phyloP scores from a whole-genome alignment of 2,797 vertebrate species.

The Nothura maculosa region DNA sequence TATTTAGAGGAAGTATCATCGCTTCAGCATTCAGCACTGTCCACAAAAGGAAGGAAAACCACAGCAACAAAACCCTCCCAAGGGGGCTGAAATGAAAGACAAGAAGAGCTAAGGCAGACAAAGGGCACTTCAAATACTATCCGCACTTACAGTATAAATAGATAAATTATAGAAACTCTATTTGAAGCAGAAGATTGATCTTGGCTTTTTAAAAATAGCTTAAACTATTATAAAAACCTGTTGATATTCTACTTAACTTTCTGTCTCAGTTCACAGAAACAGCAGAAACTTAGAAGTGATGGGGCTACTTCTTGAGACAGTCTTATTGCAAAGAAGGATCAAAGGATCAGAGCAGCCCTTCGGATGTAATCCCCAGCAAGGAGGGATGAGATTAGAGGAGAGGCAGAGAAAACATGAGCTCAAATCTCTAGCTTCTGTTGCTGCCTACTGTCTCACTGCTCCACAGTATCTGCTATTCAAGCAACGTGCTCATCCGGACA shows the following conservation, averaged over 20 bases:
- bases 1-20: not conserved
- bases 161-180: not conserved
- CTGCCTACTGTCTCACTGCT: rapidly evolving
- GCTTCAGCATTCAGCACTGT: not conserved
- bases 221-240: not conserved
- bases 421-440: not conserved
- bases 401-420: rapidly evolving
- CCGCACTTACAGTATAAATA: not conserved
- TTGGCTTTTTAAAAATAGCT: not conserved
- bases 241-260: not conserved
- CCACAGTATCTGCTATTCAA: rapidly evolving
- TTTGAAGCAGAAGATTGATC: not conserved
- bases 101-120: not conserved
- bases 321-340: not conserved
- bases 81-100: not conserved
- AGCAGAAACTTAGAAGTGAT: not conserved
- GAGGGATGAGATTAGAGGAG: not conserved
- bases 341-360: not conserved
- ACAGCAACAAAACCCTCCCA: not conserved
- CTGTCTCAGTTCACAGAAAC: not conserved
- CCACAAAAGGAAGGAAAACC: conserved; percentile 16
- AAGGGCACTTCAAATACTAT: not conserved
- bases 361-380: not conserved
- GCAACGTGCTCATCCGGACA: not conserved
- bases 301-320: not conserved